phyloP scores from a whole-genome alignment of 1,140 invertebrate species.

The Cepaea nemoralis region DNA sequence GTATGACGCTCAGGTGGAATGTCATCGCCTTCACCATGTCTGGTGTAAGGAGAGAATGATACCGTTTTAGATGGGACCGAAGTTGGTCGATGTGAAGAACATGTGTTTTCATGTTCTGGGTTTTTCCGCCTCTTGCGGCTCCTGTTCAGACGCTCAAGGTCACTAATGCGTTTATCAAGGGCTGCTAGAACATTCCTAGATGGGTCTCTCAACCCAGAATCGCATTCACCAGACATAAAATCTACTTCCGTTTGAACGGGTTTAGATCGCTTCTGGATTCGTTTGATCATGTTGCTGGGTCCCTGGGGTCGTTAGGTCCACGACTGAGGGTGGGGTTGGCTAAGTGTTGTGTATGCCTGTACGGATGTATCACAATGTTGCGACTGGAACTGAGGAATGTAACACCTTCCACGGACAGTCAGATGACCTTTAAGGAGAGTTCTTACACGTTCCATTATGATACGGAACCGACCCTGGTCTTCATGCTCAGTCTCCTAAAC shows the following conservation, averaged over 20 bases:
- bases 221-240: not conserved
- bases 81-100: not conserved
- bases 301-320: no score
- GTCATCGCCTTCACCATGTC: not conserved
- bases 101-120: not conserved
- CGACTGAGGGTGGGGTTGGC: no score
- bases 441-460: no score
- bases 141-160: not conserved
- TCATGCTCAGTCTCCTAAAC: no score
- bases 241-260: not conserved
- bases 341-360: no score
- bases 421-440: no score
- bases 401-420: no score
- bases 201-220: not conserved
- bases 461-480: no score
- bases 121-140: not conserved
- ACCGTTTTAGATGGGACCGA: not conserved
- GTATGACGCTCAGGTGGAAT: not conserved
- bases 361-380: no score
- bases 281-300: not conserved
- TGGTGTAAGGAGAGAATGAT: not conserved
- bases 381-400: no score
- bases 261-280: not conserved
- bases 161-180: not conserved
- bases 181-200: not conserved